These are phyloP conservation scores for Parnassius orleans DNA, from an alignment of 2,888 invertebrate species.

Conservation along the genomic window DNA sequence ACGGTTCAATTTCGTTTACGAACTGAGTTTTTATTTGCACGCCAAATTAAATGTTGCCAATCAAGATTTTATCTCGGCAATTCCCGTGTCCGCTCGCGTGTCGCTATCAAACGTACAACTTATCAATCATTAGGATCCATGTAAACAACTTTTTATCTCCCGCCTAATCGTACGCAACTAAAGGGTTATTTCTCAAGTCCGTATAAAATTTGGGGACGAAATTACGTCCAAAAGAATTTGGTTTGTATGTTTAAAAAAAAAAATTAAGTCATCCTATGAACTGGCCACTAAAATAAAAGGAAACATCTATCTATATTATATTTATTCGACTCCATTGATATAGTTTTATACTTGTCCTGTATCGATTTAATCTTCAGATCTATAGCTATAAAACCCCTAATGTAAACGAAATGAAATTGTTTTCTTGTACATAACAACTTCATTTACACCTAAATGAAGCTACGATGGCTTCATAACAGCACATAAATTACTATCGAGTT, in stretches of 20 bases:
- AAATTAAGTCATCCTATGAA: neutral
- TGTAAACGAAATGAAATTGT: slow-evolving; percentile 1
- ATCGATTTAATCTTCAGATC: too few species aligned
- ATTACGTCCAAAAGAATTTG: too few species aligned
- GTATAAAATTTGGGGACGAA: too few species aligned
- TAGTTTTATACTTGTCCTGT: too few species aligned
- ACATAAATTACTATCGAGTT: slow-evolving; percentile 19
- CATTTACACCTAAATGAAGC: neutral
- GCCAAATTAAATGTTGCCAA: slow-evolving; percentile 59
- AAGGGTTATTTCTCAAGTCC: neutral
- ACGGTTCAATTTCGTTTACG: slow-evolving; percentile 63
- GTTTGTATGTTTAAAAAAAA: too few species aligned
- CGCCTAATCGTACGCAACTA: neutral
- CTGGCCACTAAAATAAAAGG: neutral
- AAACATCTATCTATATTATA: too few species aligned
- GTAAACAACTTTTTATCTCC: slow-evolving; percentile 15
- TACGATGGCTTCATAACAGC: slow-evolving; percentile 15
- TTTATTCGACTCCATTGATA: too few species aligned
- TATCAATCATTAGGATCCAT: slow-evolving; percentile 1
- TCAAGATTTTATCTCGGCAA: slow-evolving; percentile 46
- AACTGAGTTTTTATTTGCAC: slow-evolving; percentile 61
- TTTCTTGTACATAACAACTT: slow-evolving; percentile 5
- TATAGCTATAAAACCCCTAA: neutral
- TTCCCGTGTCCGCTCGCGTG: slow-evolving; percentile 17
- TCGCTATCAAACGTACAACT: slow-evolving; percentile 1